Conservation (phyloP, 2,797 vertebrate species). For the Caiman crocodilus region DNA sequence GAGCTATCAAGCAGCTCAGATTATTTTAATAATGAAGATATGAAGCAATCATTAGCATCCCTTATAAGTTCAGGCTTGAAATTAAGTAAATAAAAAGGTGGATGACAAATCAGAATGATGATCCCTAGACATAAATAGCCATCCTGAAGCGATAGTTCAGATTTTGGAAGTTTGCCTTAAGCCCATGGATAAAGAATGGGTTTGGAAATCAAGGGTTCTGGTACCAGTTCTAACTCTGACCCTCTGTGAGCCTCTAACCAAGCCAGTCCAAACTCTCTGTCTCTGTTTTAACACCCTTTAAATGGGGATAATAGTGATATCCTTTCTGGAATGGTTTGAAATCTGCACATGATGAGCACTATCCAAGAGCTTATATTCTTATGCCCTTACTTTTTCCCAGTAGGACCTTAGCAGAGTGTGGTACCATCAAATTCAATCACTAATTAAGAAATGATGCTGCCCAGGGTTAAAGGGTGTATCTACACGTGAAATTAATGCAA, state of each 20-base stretch:
- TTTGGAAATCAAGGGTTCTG: not conserved
- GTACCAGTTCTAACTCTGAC: not conserved
- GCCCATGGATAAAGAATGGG: not conserved
- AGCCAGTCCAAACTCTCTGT: not conserved
- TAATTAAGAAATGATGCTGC: not conserved
- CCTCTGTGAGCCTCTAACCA: not conserved
- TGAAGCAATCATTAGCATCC: constrained; percentile 61
- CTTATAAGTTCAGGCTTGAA: constrained; percentile 49
- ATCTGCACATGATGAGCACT: not conserved
- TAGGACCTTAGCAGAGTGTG: not conserved
- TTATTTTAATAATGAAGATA: constrained; percentile 65
- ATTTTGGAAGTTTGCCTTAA: not conserved
- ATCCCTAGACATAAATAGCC: constrained; percentile 7
- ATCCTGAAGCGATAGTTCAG: not conserved
- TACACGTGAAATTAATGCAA: too few species aligned
- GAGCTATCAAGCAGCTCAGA: constrained; percentile 41
- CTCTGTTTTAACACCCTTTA: not conserved
- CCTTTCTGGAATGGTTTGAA: not conserved
- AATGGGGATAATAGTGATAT: not conserved
- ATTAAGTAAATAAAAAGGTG: constrained; percentile 52
- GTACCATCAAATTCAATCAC: not conserved
- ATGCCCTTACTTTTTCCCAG: not conserved
- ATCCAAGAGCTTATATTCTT: not conserved
- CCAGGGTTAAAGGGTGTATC: not conserved
- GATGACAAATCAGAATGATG: constrained; percentile 35